Conservation (phyloP, 2,113 vertebrate genomes). For the Ancistrus triradiatus region DNA sequence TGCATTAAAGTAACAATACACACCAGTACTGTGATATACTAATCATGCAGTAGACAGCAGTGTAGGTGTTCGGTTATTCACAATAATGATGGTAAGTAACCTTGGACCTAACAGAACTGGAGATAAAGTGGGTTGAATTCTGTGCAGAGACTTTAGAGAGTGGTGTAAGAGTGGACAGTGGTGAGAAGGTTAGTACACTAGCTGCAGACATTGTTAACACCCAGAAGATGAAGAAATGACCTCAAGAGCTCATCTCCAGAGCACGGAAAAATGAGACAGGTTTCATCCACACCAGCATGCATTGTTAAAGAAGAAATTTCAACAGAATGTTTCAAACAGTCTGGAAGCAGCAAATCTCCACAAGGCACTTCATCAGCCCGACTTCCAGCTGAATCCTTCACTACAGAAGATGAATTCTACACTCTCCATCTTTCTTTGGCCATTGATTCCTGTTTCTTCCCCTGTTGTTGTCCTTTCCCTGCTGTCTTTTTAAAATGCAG, state of each 20-base stretch:
- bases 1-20: neutral
- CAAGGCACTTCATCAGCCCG: constrained; percentile 11
- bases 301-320: constrained; percentile 31
- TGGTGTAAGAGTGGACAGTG: constrained; percentile 5
- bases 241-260: neutral
- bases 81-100: neutral
- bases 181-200: constrained; percentile 10
- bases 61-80: neutral
- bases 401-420: constrained; percentile 4
- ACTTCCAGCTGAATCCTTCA: constrained; percentile 29
- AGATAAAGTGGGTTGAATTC: neutral
- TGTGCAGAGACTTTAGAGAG: constrained; percentile 7
- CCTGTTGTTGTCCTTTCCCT: constrained; percentile 3
- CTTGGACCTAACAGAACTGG: neutral
- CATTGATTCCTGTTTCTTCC: constrained; percentile 18
- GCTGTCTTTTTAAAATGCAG: constrained; percentile 24
- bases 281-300: constrained; percentile 28
- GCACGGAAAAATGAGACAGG: neutral
- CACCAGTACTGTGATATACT: no score
- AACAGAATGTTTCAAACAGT: constrained; percentile 20
- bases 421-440: neutral
- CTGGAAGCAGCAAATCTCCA: constrained; percentile 16
- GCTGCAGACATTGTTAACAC: constrained; percentile 15
- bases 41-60: neutral
- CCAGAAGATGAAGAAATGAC: neutral